phyloP scores from a whole-genome alignment of 2,113 vertebrate species.

The Hystrix cristata region DNA sequence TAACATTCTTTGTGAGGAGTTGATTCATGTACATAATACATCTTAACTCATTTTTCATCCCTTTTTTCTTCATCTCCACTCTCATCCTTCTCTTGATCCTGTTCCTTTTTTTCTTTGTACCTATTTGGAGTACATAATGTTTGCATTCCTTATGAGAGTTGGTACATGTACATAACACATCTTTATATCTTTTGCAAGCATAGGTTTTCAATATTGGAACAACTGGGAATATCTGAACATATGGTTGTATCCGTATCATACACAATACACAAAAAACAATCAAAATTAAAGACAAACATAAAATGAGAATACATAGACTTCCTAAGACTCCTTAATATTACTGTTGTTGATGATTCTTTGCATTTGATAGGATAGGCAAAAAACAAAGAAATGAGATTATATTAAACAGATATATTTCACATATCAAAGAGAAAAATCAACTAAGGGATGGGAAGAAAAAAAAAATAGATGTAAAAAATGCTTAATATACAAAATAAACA shows the following conservation, averaged over 20 bases:
- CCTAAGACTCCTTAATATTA: background rate
- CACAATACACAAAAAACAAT: background rate
- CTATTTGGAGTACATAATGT: background rate
- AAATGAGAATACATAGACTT: too few relatives aligned
- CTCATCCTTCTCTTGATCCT: background rate
- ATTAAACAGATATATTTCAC: background rate
- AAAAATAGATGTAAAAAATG: background rate
- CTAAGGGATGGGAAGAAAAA: background rate
- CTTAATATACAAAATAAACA: background rate
- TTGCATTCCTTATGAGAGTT: background rate
- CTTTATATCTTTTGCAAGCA: too few relatives aligned
- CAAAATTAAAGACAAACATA: background rate
- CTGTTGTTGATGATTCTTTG: background rate
- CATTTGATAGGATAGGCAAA: background rate
- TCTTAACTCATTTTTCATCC: background rate
- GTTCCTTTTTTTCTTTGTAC: background rate
- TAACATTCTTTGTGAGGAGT: background rate
- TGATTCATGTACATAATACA: background rate
- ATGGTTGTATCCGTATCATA: background rate
- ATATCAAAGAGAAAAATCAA: background rate
- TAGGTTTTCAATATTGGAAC: background rate
- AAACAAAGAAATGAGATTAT: background rate
- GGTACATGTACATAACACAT: too few relatives aligned
- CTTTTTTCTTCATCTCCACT: background rate
- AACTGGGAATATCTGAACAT: background rate